Conservation (phyloP, 2,797 vertebrate genomes). For the Erethizon dorsatum region DNA sequence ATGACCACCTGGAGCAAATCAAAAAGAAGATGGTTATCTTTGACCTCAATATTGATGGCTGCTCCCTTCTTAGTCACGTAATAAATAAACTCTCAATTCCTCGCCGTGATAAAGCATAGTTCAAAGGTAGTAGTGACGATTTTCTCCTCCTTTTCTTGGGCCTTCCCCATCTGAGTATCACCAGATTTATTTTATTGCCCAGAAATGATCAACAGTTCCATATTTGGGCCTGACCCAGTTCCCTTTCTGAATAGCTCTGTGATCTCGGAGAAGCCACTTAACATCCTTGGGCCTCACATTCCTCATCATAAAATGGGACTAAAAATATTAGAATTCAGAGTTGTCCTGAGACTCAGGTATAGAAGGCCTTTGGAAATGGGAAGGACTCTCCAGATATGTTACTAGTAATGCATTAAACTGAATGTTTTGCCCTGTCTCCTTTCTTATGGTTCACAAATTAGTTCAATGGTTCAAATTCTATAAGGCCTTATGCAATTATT, state of each 20-base stretch:
- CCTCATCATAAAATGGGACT: conserved; percentile 21
- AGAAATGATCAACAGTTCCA: not conserved
- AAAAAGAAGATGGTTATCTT: not conserved
- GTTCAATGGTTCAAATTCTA: not conserved
- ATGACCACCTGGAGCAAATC: conserved; percentile 23
- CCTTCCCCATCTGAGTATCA: conserved; percentile 15
- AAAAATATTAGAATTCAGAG: conserved; percentile 6
- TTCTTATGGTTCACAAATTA: not conserved
- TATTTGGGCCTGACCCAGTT: not conserved
- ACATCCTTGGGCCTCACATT: not conserved
- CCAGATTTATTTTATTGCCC: not conserved
- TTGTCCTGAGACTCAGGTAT: not conserved
- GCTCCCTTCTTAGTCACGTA: not conserved
- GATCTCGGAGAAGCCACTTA: not conserved
- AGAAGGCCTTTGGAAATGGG: conserved; percentile 16
- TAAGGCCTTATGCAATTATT: not conserved
- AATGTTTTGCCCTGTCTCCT: not conserved
- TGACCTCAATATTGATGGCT: conserved; percentile 2
- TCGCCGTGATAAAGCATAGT: not conserved
- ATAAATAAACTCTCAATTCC: conserved; percentile 59
- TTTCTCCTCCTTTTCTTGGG: not conserved
- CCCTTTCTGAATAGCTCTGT: not conserved
- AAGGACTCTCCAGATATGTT: not conserved
- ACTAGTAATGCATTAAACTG: not conserved
- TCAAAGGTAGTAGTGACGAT: not conserved